These are phyloP conservation scores for Siniperca chuatsi DNA, from an alignment of 2,113 vertebrate genomes.

Conservation along the genomic window DNA sequence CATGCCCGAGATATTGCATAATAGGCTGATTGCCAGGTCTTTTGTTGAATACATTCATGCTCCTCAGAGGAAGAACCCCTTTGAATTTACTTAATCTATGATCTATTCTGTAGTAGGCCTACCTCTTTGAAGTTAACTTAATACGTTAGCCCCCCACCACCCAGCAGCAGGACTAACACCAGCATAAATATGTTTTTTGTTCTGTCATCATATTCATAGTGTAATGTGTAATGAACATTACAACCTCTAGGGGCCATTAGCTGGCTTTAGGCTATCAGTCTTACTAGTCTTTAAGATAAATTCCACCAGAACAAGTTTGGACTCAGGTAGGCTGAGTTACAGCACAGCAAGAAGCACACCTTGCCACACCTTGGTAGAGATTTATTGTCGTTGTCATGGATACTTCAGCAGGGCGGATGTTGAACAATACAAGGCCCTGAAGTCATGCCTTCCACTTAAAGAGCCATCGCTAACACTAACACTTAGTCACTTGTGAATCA, in stretches of 20 bases:
- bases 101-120: neutral
- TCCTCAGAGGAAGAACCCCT: neutral
- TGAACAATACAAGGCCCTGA: constrained; percentile 4
- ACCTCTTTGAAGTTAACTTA: too few species aligned
- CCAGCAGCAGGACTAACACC: neutral
- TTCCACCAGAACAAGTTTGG: neutral
- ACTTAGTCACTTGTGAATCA: neutral
- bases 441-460: constrained; percentile 4
- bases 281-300: neutral
- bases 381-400: neutral
- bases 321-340: constrained; percentile 1
- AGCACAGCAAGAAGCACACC: neutral
- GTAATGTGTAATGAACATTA: neutral
- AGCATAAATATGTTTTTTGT: neutral
- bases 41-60: too few species aligned
- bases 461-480: neutral
- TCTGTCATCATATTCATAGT: neutral
- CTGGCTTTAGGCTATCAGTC: neutral
- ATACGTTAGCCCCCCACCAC: neutral
- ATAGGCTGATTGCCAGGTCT: too few species aligned
- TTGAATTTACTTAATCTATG: neutral
- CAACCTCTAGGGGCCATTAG: neutral
- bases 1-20: neutral
- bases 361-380: constrained; percentile 9
- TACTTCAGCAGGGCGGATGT: constrained; percentile 12